A percentile compares a stretch with the other conserved stretches of the same genome.
Conservation (phyloP, 2,113 vertebrate species). For the Grammomys dolichurus region DNA sequence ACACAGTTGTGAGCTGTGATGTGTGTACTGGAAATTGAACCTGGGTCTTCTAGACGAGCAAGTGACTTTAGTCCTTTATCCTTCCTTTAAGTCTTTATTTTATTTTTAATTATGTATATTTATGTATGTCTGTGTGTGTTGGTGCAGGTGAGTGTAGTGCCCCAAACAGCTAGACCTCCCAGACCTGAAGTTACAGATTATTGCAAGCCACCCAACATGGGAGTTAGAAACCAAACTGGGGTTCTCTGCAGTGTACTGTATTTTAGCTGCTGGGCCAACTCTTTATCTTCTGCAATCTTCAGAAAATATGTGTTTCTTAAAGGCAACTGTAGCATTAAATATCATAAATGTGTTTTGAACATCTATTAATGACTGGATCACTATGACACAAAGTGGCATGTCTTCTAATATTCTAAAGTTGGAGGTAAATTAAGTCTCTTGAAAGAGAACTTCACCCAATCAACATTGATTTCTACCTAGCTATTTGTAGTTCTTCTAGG, state of each 20-base stretch:
- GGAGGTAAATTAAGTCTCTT: neutral
- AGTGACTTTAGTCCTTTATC: neutral
- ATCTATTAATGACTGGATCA: neutral
- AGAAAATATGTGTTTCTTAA: conserved; percentile 10
- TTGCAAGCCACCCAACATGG: neutral
- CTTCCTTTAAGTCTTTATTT: neutral
- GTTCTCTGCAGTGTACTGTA: neutral
- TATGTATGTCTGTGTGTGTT: neutral
- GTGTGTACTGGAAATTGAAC: neutral
- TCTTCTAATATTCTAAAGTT: neutral
- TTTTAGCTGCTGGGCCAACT: neutral
- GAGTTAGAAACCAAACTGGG: neutral
- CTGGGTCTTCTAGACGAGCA: neutral
- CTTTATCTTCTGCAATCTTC: neutral
- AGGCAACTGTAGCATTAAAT: neutral
- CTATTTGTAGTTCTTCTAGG: neutral
- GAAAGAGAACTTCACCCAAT: neutral
- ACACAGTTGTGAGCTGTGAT: neutral
- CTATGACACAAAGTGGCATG: neutral
- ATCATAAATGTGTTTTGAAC: neutral
- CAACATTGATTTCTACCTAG: neutral
- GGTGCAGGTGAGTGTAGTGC: neutral
- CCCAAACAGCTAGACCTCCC: neutral
- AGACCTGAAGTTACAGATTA: neutral
- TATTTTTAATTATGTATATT: neutral